Evolutionary conservation across 2,797 vertebrate species (phyloP).

Genomic region (Catamblyrhynchus diadema): DNA sequence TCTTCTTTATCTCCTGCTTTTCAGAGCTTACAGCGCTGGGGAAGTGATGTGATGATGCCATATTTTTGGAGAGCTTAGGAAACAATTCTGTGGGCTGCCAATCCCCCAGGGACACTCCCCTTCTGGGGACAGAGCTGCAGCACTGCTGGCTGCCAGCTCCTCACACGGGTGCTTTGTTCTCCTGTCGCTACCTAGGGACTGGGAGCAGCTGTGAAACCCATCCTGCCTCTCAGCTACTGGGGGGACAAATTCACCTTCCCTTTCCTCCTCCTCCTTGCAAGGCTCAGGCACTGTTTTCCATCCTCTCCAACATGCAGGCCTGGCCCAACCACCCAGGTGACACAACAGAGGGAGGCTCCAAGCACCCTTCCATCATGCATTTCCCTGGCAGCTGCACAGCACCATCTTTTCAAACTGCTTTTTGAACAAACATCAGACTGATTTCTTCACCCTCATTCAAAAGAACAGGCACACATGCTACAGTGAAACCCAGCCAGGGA

Average conservation of each 20-base stretch:
- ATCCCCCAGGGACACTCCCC: neutral
- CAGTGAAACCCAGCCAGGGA: neutral
- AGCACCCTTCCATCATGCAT: neutral
- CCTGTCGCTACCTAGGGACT: neutral
- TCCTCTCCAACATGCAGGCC: neutral
- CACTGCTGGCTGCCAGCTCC: neutral
- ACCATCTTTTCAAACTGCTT: neutral
- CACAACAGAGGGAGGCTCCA: neutral
- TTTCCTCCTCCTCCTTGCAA: neutral
- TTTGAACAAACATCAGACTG: neutral
- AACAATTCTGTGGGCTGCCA: neutral
- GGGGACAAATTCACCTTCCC: neutral
- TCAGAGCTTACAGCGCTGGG: neutral
- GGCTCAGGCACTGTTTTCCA: neutral
- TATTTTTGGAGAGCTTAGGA: neutral
- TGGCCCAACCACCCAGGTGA: neutral
- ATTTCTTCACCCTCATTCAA: neutral
- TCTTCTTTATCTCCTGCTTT: neutral
- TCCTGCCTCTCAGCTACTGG: neutral
- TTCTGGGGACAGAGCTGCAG: neutral
- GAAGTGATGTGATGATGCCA: rapidly evolving
- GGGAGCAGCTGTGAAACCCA: neutral
- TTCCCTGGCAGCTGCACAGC: rapidly evolving
- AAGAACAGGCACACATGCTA: rapidly evolving
- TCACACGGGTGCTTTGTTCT: neutral